Evolutionary conservation across 2,888 invertebrate genomes (phyloP).

Genomic region (Megalurothrips usitatus): DNA sequence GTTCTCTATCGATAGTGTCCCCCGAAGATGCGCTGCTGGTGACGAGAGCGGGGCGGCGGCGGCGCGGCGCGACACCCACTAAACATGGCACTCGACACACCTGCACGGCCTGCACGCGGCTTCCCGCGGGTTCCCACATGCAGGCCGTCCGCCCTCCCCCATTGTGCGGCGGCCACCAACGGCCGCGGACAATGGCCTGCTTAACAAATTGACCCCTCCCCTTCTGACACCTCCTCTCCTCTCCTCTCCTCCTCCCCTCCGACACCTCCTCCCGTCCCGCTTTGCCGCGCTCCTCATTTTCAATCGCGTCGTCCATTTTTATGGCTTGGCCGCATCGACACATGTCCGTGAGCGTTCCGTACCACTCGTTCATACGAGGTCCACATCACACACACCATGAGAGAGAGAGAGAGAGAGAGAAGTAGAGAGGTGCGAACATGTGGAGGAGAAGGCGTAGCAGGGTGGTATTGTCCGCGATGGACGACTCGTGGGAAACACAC

Average conservation of each 20-base stretch:
- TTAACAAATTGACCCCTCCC: not conserved
- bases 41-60: slow-evolving; percentile 18
- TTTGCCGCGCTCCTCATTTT: not conserved
- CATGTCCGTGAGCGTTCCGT: not conserved
- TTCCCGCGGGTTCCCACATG: not conserved
- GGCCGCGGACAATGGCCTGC: slow-evolving; percentile 12
- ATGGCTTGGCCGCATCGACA: slow-evolving; percentile 14
- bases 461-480: too few relatives aligned
- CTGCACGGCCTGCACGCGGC: not conserved
- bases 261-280: not conserved
- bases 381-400: too few relatives aligned
- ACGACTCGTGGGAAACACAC: too few relatives aligned
- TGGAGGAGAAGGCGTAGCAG: too few relatives aligned
- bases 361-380: not conserved
- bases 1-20: not conserved
- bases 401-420: too few relatives aligned
- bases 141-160: not conserved
- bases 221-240: not conserved
- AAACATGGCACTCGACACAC: slow-evolving; percentile 1
- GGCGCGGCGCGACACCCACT: slow-evolving; percentile 28
- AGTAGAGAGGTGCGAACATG: too few relatives aligned
- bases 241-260: not conserved
- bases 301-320: slow-evolving; percentile 17
- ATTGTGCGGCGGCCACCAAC: not conserved
- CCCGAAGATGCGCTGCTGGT: not conserved